Base-by-base conservation (phyloP, 23 tunicate genomes). In the Trididemnum miniatum region DNA sequence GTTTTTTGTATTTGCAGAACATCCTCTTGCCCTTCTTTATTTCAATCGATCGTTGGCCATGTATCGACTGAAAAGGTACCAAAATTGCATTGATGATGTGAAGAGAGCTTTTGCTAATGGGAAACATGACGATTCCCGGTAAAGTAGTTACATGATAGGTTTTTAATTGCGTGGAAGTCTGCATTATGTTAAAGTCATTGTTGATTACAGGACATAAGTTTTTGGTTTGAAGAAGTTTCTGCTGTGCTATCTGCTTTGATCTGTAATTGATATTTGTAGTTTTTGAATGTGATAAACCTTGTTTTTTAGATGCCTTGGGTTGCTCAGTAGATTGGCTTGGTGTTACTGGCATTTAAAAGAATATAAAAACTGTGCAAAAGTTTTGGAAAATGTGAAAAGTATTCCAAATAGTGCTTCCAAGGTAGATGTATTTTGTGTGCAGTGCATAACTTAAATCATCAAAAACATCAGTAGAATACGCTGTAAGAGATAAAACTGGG, bases 311-410 rank as follows among this genome's bases (percentile, higher is more conserved):
- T 59, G 49, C 20, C 0, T 74, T 25, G 57, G 60, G 35, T 35
- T 83, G 24, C 30, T 83, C 32, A 73, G 31, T 24, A 57, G 87
- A 73, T 27, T 83, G 74, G 87, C 87, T 34, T 83, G 87, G 87
- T 73, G 71, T 34, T 83, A 83, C 34, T 83, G 87, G 87, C 87
- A 83, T 83, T 31, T 83, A 20, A 83, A 83, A 30, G 39, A 83
- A 0, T 73, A 35, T 35, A 5, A 27, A 35, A 73, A 74, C 28
- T 83, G 87, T 62, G 35, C 33, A 36, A 23, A 24, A 57, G 30
- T 33, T 35, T 60, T 83, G 1, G 37, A 83, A 35, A 27, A 4
- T 65, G 75, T 31, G 20, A 40, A 38, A 64, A 34, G 33, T 31
- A 32, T n/a, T n/a, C n/a, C n/a, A n/a, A n/a, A 29, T 29, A 37